These are phyloP conservation scores for Rhinogobius similis DNA, from an alignment of 2,113 vertebrate species.

Conservation along the genomic window DNA sequence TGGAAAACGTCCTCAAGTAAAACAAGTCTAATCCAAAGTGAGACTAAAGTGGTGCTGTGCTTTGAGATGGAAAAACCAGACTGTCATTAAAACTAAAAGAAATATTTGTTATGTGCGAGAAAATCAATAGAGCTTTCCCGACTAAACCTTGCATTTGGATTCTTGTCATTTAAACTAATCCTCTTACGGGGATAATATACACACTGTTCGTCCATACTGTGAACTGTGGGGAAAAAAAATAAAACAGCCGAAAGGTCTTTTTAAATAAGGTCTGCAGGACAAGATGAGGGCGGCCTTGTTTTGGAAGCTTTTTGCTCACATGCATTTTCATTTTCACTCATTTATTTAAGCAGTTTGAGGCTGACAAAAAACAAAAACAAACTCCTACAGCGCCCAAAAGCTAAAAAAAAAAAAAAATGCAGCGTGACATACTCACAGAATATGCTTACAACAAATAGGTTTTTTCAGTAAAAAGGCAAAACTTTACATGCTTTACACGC, in stretches of 20 bases:
- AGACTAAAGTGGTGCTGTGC: conserved; percentile 35
- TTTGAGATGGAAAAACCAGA: background rate
- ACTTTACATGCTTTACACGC: no score
- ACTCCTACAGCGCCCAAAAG: background rate
- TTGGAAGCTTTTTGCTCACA: background rate
- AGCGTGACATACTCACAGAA: no score
- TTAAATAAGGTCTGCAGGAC: background rate
- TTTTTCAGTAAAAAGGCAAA: no score
- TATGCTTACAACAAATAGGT: no score
- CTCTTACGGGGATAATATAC: conserved; percentile 2
- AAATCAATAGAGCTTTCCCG: conserved; percentile 17
- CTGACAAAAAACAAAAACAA: background rate
- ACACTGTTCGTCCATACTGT: background rate
- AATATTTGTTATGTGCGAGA: conserved; percentile 9
- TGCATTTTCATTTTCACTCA: conserved; percentile 6
- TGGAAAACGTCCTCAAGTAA: conserved; percentile 44
- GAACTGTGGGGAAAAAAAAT: no score
- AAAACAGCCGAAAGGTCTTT: background rate
- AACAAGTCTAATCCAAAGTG: conserved; percentile 47
- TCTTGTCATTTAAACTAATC: conserved; percentile 25
- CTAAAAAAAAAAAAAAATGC: no score
- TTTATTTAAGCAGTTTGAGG: background rate
- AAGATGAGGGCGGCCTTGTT: background rate
- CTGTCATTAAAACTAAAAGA: background rate
- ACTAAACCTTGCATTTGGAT: background rate